These are phyloP conservation scores for Sylvia atricapilla DNA, from an alignment of 2,113 vertebrate genomes.

Conservation along the genomic window DNA sequence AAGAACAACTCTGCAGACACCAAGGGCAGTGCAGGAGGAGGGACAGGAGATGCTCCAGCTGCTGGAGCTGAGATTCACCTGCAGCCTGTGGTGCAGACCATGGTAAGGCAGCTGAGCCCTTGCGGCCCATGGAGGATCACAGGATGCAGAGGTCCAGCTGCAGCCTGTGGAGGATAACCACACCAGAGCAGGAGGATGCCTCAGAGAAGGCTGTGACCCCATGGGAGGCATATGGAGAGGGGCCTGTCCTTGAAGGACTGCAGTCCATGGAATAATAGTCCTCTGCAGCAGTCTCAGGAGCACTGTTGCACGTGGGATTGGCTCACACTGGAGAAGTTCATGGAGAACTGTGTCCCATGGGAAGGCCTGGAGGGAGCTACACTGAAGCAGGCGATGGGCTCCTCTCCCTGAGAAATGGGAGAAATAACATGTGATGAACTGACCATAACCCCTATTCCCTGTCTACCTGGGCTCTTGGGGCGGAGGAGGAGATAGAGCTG, in stretches of 20 bases:
- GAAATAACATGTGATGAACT: neutral
- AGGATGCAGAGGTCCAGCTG: neutral
- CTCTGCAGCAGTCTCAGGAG: neutral
- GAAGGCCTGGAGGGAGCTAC: neutral
- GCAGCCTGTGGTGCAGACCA: neutral
- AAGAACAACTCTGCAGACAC: neutral
- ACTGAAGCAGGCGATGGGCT: neutral
- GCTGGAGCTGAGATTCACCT: neutral
- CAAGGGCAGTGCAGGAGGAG: neutral
- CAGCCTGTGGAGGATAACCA: accelerated
- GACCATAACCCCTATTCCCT: neutral
- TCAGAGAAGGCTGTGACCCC: neutral
- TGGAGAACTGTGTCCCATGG: neutral
- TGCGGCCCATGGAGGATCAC: neutral
- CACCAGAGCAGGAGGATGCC: neutral
- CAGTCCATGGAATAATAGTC: neutral
- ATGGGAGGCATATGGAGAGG: accelerated
- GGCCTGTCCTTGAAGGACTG: neutral
- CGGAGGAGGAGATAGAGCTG: neutral
- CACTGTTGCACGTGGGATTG: neutral
- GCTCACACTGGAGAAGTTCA: neutral
- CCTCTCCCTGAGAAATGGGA: neutral
- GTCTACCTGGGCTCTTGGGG: neutral
- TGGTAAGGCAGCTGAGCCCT: neutral
- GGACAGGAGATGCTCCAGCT: accelerated